A percentile compares a stretch with the other conserved stretches of the same genome.
These are phyloP conservation scores for Rallus crepitans DNA, from an alignment of 2,797 vertebrate genomes.

Conservation along the genomic window DNA sequence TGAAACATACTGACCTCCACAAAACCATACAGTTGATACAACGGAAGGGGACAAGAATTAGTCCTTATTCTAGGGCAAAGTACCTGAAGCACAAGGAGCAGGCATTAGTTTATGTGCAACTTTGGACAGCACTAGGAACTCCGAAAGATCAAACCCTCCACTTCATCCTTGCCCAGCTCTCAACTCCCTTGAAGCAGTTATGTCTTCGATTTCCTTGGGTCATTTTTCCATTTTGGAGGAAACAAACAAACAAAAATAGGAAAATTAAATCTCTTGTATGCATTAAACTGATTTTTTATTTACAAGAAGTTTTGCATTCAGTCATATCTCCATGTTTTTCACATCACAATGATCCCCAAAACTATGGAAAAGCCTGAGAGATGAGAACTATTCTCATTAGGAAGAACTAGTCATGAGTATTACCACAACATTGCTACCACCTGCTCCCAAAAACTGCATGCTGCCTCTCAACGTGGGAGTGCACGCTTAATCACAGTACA, in stretches of 20 bases:
- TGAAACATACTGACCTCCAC: not conserved
- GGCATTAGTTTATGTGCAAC: not conserved
- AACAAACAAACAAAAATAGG: not conserved
- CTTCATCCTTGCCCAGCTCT: not conserved
- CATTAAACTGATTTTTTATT: not conserved
- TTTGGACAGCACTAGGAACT: not conserved
- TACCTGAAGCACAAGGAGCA: not conserved
- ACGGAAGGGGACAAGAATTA: not conserved
- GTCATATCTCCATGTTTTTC: not conserved
- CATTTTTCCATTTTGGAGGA: not conserved
- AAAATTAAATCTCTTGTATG: not conserved
- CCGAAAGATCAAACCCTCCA: not conserved
- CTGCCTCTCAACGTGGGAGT: not conserved
- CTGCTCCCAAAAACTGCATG: not conserved
- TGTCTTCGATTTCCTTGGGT: not conserved
- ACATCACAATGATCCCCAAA: not conserved
- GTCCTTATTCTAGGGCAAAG: not conserved
- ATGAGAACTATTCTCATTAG: not conserved
- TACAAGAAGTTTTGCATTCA: not conserved
- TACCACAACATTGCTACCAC: not conserved
- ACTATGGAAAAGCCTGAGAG: not conserved
- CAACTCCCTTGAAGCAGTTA: not conserved
- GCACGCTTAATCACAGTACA: not conserved
- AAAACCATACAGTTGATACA: not conserved
- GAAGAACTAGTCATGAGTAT: not conserved